A percentile compares a stretch with the other conserved stretches of the same genome.
Evolutionary conservation across 2,113 vertebrate genomes (phyloP).

Genomic region (Benitochromis conjunctus): DNA sequence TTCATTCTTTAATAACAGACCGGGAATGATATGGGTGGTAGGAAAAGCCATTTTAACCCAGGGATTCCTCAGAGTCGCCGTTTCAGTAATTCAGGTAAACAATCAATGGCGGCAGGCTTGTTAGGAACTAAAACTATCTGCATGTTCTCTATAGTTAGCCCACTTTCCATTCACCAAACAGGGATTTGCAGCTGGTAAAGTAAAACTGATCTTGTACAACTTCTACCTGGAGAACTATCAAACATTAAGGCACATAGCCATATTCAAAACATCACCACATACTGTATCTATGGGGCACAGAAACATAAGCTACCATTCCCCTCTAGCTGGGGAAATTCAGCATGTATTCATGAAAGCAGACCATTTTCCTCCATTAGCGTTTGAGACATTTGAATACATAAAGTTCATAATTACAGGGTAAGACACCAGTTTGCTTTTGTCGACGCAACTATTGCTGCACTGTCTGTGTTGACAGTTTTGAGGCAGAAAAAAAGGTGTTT

Average conservation of each 20-base stretch:
- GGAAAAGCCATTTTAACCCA: neutral
- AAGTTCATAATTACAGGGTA: conserved; percentile 5
- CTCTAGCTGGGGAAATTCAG: conserved; percentile 11
- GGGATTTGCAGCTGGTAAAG: neutral
- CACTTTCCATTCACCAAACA: conserved; percentile 25
- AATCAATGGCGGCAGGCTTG: conserved; percentile 29
- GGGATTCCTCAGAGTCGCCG: neutral
- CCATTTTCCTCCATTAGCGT: neutral
- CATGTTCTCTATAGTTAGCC: neutral
- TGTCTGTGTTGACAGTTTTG: conserved; percentile 10
- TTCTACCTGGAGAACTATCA: conserved; percentile 41
- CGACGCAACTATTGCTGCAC: neutral
- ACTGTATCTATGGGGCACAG: conserved; percentile 39
- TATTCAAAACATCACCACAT: conserved; percentile 60
- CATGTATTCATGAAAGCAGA: conserved; percentile 50
- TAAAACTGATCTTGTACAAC: conserved; percentile 33
- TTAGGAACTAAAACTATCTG: conserved; percentile 4
- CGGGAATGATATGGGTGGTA: neutral
- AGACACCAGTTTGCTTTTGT: conserved; percentile 19
- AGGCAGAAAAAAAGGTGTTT: conserved; percentile 18
- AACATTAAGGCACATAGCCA: conserved; percentile 78
- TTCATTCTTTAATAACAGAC: neutral
- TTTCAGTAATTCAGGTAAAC: conserved; percentile 28
- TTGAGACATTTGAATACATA: neutral
- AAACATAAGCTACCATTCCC: conserved; percentile 22